A percentile compares a stretch with the other conserved stretches of the same genome.
Evolutionary conservation across 2,113 vertebrate species (phyloP).

Genomic region (Elachura formosa): DNA sequence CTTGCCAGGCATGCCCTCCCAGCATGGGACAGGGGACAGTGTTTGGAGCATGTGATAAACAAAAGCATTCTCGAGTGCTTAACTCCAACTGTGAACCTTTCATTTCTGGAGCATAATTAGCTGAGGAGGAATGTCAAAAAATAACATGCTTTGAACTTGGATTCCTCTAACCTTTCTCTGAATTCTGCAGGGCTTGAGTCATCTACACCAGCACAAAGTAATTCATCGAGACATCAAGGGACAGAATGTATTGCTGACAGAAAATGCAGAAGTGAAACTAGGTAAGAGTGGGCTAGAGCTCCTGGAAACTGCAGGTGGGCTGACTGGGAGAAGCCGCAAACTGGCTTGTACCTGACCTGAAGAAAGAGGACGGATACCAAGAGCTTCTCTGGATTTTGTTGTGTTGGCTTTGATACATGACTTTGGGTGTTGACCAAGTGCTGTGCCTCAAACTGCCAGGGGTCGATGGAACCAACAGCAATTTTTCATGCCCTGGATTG

Average conservation of each 20-base stretch:
- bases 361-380: neutral
- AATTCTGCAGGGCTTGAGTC: conserved; percentile 88
- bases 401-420: neutral
- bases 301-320: neutral
- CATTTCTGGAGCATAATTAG: neutral
- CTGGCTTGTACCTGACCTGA: neutral
- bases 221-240: conserved; percentile 99
- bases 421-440: neutral
- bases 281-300: conserved; percentile 74
- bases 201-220: conserved; percentile 98
- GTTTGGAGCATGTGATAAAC: neutral
- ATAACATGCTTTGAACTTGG: conserved; percentile 13
- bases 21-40: neutral
- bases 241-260: conserved; percentile 94
- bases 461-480: neutral
- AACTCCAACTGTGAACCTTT: conserved; percentile 8
- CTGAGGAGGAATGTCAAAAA: conserved; percentile 26
- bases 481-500: neutral
- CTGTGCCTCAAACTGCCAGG: neutral
- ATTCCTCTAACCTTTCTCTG: conserved; percentile 44
- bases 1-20: neutral
- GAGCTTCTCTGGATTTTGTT: neutral
- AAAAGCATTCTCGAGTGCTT: neutral
- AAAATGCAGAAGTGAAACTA: conserved; percentile 97
- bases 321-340: neutral